Evolutionary conservation across 2,888 invertebrate genomes (phyloP), one percentile per base, ranked within the genome.

Genomic region (Glyphotaelius pellucidus): DNA sequence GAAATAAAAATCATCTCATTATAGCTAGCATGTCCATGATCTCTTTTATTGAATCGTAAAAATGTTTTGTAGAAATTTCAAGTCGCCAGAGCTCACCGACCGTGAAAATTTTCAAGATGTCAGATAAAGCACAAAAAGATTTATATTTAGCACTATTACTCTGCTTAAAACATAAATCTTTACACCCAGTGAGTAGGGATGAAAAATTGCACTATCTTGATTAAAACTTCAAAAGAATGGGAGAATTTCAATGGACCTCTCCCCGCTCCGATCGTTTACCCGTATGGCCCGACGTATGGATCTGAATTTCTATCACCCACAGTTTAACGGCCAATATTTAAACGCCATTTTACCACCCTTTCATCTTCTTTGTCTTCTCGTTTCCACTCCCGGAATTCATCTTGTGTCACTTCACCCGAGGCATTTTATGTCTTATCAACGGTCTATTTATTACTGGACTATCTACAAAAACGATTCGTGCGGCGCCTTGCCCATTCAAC

Each of bases 291-390:
- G 15, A 52, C 52, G 52, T 52, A 52, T 67, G 52, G 31, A 81
- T 81, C 31, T 81, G 81, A 30, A 81, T 81, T 81, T 14, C 81
- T 15, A 81, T 81, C 25, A 31, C 81, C 81, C 81, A 81, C 31
- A 81, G 81, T 81, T 81, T 81, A 31, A 30, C 31, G 81, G 81
- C 31, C 81, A 81, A 81, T 81, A 81, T 30, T 81, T 81, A 30
- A 81, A 81, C 81, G 81, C 81, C 15, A 32, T 30, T 81, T 81
- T 81, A 81, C 30, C 81, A 81, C 81, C 81, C 81, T 81, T 81
- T 81, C 30, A 81, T 81, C 81, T 31, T 12, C 30, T 30, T 12
- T 19, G 14, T 81, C 81, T 32, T 31, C 52, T 67, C 52, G 52
- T 67, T 67, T 25, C 52, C 52, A 67, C 52, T 25, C 52, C 25